Base-by-base conservation (phyloP, 2,113 vertebrate species). In the Seriola rivoliana region DNA sequence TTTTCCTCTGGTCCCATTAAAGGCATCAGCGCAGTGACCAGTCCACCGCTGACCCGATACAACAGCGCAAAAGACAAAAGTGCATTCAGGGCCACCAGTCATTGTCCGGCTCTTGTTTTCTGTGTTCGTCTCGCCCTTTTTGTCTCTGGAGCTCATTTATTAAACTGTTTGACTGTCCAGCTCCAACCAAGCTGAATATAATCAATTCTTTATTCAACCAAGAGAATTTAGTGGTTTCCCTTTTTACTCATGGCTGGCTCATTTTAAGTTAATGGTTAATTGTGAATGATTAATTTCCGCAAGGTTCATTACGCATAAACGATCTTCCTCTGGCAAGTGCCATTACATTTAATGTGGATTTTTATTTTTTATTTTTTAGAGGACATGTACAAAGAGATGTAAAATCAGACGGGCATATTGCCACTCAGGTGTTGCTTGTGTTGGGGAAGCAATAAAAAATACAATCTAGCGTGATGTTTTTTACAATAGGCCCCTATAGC, bases 231-330 rank as follows among this genome's bases (percentile, higher is more conserved):
- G 2, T 13, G 9, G 32, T 64, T 54, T 58, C 25, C 14, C 42
- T 67, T 69, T 57, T 69, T 57, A 57, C 74, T 79, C 46, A 46
- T 21, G 70, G 17, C 25, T 71, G 69, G 34, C 34, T 70, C 21
- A 9, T 73, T 79, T 72, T 36, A 59, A 81, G 48, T 73, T 75
- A 50, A 52, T 67, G 54, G 32, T 80, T 82, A 46, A 80, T 78
- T 67, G 64, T 64, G 66, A 82, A 46, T 67, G 36, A 81, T 83
- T 78, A 2, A 75, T 68, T 76, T 48, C 58, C 8, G 40, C 62
- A 65, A 38, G 34, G 16, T 42, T 82, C 54, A 44, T 81, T 70
- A 63, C 55, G 58, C 80, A 68, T 34, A 36, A 46, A 36, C 8
- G 29, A 34, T 75, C 13, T 19, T 12, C n/a, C 16, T 71, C 12